These are phyloP conservation scores for Siderastrea radians DNA, from an alignment of 92 coral and sea anemone species.

Conservation along the genomic window DNA sequence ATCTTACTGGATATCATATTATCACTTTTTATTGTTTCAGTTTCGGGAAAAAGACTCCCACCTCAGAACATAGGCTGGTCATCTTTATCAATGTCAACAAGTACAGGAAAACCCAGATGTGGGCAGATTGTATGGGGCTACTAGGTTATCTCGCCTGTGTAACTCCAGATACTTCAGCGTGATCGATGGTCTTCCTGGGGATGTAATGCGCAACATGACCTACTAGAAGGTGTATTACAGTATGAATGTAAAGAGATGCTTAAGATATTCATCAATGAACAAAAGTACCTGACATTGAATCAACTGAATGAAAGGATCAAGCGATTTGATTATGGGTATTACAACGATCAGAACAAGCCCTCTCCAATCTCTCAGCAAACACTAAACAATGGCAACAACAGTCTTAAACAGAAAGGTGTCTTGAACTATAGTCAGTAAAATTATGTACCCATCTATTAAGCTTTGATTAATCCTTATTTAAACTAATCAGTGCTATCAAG, in stretches of 20 bases:
- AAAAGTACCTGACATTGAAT: slow-evolving; percentile 62
- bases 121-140: not conserved
- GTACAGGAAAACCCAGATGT: slow-evolving; percentile 15
- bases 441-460: too few relatives aligned
- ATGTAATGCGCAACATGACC: slow-evolving; percentile 86
- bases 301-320: slow-evolving; percentile 59
- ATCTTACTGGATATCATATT: too few relatives aligned
- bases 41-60: not conserved
- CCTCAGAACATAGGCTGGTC: not conserved
- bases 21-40: not conserved
- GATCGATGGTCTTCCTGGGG: slow-evolving; percentile 72
- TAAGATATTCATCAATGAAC: slow-evolving; percentile 50
- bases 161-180: slow-evolving; percentile 64
- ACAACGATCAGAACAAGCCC: slow-evolving; percentile 74
- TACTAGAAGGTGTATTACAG: slow-evolving; percentile 70
- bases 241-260: slow-evolving; percentile 60
- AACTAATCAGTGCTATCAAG: too few relatives aligned
- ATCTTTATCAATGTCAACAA: slow-evolving; percentile 52
- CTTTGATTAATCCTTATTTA: too few relatives aligned
- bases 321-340: slow-evolving; percentile 72
- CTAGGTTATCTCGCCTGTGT: slow-evolving; percentile 15
- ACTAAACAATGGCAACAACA: slow-evolving; percentile 51
- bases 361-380: slow-evolving; percentile 41
- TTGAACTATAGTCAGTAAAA: slow-evolving; percentile 23
- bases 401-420: slow-evolving; percentile 53